phyloP scores from a whole-genome alignment of 2,113 vertebrate genomes.

The Pongo abelii region DNA sequence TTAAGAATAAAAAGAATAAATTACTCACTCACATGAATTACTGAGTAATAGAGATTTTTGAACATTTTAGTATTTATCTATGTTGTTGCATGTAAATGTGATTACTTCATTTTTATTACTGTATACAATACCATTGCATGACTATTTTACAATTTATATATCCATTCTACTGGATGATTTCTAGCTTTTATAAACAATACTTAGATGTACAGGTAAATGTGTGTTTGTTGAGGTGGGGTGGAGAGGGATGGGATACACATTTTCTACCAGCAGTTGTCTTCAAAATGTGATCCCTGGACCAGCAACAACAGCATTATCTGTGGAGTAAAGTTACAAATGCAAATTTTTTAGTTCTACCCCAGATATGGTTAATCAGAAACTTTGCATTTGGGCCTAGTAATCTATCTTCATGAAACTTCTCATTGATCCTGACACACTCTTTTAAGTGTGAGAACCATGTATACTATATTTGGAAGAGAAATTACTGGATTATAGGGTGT shows the following conservation, averaged over 20 bases:
- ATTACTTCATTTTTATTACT: background rate
- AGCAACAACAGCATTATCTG: background rate
- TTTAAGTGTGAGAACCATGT: background rate
- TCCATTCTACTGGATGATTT: background rate
- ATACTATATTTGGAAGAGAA: background rate
- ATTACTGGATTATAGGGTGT: background rate
- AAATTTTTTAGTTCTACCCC: background rate
- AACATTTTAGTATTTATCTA: background rate
- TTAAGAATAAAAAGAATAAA: background rate
- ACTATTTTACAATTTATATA: background rate
- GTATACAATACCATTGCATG: background rate
- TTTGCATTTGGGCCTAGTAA: background rate
- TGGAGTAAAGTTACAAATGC: background rate
- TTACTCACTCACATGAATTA: background rate
- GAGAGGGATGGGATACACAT: background rate
- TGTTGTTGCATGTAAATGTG: background rate
- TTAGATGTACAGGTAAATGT: background rate
- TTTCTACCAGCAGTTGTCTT: background rate
- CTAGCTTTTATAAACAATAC: background rate
- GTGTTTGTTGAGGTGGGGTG: background rate
- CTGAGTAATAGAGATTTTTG: background rate
- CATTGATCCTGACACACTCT: background rate
- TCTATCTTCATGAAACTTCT: background rate
- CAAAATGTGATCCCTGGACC: background rate
- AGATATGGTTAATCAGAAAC: background rate